Conservation (phyloP, 2,888 invertebrate genomes). For the Spisula subtruncata region DNA sequence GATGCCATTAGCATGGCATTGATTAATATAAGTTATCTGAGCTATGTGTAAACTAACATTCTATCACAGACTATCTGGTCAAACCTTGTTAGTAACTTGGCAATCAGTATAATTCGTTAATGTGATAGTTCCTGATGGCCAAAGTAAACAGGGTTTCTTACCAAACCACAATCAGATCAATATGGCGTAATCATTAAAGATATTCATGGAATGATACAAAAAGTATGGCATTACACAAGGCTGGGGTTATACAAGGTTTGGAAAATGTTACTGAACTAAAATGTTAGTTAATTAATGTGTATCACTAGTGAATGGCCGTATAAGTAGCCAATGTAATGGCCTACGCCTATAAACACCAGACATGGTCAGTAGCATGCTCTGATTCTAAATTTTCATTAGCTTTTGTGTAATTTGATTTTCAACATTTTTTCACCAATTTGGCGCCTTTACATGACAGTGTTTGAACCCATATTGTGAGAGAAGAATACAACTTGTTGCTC, state of each 20-base stretch:
- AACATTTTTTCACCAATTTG: too few species aligned
- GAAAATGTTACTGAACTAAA: constrained; percentile 1
- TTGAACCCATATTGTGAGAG: too few species aligned
- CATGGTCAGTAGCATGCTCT: too few species aligned
- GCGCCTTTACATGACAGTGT: too few species aligned
- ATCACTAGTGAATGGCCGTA: neutral
- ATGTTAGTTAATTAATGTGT: neutral
- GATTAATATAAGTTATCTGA: neutral
- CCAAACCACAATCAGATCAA: neutral
- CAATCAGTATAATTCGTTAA: neutral
- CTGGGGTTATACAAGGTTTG: neutral
- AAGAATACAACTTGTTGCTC: too few species aligned
- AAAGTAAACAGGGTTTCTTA: neutral
- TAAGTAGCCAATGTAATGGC: neutral
- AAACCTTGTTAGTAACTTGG: neutral
- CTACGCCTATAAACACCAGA: too few species aligned
- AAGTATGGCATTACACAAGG: neutral
- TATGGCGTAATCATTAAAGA: constrained; percentile 9
- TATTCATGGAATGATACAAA: neutral
- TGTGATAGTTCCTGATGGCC: neutral
- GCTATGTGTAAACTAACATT: neutral
- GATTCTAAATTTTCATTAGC: too few species aligned
- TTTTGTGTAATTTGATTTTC: too few species aligned
- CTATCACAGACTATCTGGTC: neutral
- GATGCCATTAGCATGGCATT: neutral